Evolutionary conservation across 2,113 vertebrate species (phyloP), one percentile per base, ranked within the genome.

Genomic region (Penelope pileata): DNA sequence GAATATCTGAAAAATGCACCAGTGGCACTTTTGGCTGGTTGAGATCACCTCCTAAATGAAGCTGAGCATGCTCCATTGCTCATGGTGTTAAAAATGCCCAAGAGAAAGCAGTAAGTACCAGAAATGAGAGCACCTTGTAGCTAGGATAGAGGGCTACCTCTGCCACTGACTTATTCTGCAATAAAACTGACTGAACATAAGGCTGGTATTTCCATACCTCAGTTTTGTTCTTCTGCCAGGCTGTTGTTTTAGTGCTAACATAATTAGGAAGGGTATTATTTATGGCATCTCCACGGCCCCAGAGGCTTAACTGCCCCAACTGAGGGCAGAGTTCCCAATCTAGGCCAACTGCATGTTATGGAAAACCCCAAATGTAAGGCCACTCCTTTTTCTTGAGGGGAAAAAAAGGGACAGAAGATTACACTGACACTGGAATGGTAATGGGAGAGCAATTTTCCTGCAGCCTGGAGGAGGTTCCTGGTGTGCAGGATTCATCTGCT

Each of bases 371-470:
- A 40, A 75, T 18, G 7, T 45, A 56, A 29, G 19, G 42, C 3
- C 30, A 75, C 6, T 4, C 12, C 45, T 50, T 60, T 40, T 56
- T 79, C 32, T 48, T 29, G 27, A 27, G 34, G 43, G 16, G 10
- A 26, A 66, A 12, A 64, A 47, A n/a, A n/a, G 18, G 22, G 22
- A 26, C 32, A 48, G 43, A 68, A 68, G 22, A 48, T 54, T 24
- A 17, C 30, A 48, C 27, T 0, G 0, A 38, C 59, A 56, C 12
- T 1, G 1, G 18, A 75, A 27, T 3, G 4, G 27, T 32, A 21
- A 18, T 4, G 30, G n/a, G 42, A 62, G 16, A 72, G 30, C 24
- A 72, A 26, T 45, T 32, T 38, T 47, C 26, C 53, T 42, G 47
- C 58, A 83, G 47, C 22, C 51, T 62, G 12, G 12, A 38, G 43